Base-by-base conservation (phyloP, 1,140 invertebrate genomes). In the Drosophila quadrilineata region DNA sequence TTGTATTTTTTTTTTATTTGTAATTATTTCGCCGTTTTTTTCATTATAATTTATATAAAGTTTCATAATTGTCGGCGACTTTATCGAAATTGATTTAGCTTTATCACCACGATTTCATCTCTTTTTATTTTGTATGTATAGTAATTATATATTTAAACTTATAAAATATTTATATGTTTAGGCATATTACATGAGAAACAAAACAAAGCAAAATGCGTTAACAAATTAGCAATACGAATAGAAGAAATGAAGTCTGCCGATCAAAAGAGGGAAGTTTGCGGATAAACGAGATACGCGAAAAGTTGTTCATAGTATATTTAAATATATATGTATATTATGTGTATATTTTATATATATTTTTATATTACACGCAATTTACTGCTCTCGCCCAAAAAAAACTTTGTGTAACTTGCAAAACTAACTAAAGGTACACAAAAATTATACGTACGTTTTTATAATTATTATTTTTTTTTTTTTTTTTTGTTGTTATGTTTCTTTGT, bases 391-490 rank as follows among this genome's bases (percentile, higher is more conserved):
- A 58, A 57, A n/a, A n/a, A n/a, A n/a, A n/a, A n/a, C n/a, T 58
- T 46, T 72, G 69, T 72, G 36, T 74, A 74, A 77, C 64, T 70
- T 60, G 75, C 75, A 65, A 79, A n/a, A 70, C 70, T 79, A 79
- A 79, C 58, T 56, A 63, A 63, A 54, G 63, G 24, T 68, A 68
- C 65, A 68, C 58, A 68, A 68, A 54, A 56, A 56, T 63, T 24
- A 28, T 41, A 57, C 36, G 45, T 58, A 49, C 28, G 22, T 43
- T 22, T 46, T 46, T n/a, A n/a, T n/a, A n/a, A n/a, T n/a, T n/a
- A n/a, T n/a, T n/a, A n/a, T n/a, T 35, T 54, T 43, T 24, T 31
- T 33, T 48, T 40, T 26, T 53, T 53, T 10, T 28, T 50, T 53
- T 72, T 26, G 31, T 29, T 62, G 31, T 54, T 50, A 64, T 52